Percentiles rank a stretch among this genome's conserved stretches.
Evolutionary conservation across 2,888 invertebrate genomes (phyloP).

Genomic region (Cheilosia scutellata): DNA sequence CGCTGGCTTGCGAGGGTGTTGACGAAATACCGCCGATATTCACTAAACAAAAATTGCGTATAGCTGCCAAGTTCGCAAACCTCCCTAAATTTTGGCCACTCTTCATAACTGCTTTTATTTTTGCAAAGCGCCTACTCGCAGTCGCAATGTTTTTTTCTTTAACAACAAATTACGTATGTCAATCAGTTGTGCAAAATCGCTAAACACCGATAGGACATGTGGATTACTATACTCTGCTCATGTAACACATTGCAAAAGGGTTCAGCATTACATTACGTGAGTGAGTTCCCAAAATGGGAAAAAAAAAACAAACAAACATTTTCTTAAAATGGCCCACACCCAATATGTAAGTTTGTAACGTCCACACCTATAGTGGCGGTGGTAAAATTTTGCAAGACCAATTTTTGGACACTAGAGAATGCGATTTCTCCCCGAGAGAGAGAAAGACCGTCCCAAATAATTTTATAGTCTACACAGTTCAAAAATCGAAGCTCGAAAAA

Average conservation of each 20-base stretch:
- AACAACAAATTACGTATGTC: constrained; percentile 41
- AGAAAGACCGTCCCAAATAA: constrained; percentile 10
- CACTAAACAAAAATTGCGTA: too few relatives aligned
- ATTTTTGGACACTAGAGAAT: constrained; percentile 12
- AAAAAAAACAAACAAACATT: constrained; percentile 19
- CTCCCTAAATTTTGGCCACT: too few relatives aligned
- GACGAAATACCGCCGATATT: too few relatives aligned
- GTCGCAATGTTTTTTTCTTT: too few relatives aligned
- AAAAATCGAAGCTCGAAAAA: constrained; percentile 6
- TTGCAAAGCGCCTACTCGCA: too few relatives aligned
- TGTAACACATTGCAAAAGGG: constrained; percentile 59
- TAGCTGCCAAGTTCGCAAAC: too few relatives aligned
- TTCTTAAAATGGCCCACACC: constrained; percentile 40
- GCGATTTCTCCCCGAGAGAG: constrained; percentile 34
- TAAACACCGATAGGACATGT: constrained; percentile 23
- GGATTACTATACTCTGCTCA: constrained; percentile 12
- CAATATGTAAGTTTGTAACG: constrained; percentile 14
- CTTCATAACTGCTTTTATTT: too few relatives aligned
- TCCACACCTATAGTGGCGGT: constrained; percentile 20
- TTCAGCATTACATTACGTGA: constrained; percentile 42
- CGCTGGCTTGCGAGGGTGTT: too few relatives aligned
- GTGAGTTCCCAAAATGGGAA: constrained; percentile 31
- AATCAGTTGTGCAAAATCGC: constrained; percentile 29
- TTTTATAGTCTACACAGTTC: constrained; percentile 19
- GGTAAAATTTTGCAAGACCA: constrained; percentile 20